A percentile compares a stretch with the other conserved stretches of the same genome.
Conservation (phyloP, 2,113 vertebrate species). For the Paradisaea rubra region DNA sequence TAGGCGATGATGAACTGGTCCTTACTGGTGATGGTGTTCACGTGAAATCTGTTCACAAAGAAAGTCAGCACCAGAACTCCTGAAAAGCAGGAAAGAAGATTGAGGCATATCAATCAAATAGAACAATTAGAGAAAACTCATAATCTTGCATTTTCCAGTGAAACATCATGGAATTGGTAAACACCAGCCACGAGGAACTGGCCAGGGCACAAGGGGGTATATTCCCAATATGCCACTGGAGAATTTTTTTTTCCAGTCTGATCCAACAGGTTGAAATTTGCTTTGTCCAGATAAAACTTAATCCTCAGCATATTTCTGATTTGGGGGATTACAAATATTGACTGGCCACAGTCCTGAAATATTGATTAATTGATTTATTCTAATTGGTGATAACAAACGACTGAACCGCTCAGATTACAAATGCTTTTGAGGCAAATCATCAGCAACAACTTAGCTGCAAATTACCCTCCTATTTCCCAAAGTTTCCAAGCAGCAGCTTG, state of each 20-base stretch:
- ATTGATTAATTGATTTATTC: not conserved
- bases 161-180: not conserved
- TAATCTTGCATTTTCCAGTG: not conserved
- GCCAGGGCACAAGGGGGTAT: not conserved
- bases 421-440: not conserved
- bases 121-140: not conserved
- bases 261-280: not conserved
- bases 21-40: conserved; percentile 76
- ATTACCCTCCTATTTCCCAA: not conserved
- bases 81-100: conserved; percentile 10
- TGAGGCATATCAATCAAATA: not conserved
- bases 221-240: not conserved
- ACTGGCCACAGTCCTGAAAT: not conserved
- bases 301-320: not conserved
- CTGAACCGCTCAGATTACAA: not conserved
- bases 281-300: not conserved
- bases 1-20: conserved; percentile 85
- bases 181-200: not conserved
- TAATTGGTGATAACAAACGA: not conserved
- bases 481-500: not conserved
- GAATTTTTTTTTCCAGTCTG: not conserved
- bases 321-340: not conserved
- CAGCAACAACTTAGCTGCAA: not conserved
- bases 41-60: conserved; percentile 77
- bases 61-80: conserved; percentile 80